Conservation (phyloP, 2,888 invertebrate species). For the Thumatha senex region DNA sequence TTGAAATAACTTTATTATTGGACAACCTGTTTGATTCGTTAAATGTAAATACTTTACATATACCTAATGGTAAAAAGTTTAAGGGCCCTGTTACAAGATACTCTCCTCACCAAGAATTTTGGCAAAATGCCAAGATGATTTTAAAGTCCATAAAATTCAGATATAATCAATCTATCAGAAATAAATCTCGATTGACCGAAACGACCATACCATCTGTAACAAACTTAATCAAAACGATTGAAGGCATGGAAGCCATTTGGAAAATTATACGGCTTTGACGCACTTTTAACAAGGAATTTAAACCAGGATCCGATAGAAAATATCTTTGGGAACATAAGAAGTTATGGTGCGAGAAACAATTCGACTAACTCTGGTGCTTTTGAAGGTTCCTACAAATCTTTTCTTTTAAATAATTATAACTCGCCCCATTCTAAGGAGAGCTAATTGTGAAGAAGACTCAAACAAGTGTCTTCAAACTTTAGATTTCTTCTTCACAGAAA, state of each 20-base stretch:
- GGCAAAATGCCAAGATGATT: neutral
- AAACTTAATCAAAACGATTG: constrained; percentile 5
- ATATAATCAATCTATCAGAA: neutral
- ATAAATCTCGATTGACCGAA: neutral
- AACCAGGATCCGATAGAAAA: constrained; percentile 25
- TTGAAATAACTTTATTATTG: neutral
- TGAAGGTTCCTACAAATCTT: constrained; percentile 4
- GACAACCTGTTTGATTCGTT: constrained; percentile 3
- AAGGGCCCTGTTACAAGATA: constrained; percentile 4
- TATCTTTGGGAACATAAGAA: constrained; percentile 21
- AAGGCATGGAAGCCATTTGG: neutral
- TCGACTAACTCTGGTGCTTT: neutral
- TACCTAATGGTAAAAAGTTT: constrained; percentile 8
- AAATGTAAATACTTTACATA: neutral
- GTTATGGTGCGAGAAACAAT: constrained; percentile 14
- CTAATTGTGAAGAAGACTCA: constrained; percentile 1
- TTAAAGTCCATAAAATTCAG: neutral
- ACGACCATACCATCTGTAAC: constrained; percentile 2
- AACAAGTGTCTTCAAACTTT: constrained; percentile 1
- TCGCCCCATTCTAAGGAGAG: constrained; percentile 1
- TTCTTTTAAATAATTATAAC: constrained; percentile 7
- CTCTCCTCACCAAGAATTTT: constrained; percentile 8
- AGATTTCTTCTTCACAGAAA: too few relatives aligned
- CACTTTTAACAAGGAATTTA: constrained; percentile 15
- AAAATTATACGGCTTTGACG: constrained; percentile 3